A percentile compares a stretch with the other conserved stretches of the same genome.
Conservation (phyloP, 30 jellyfish, hydroid and myxozoan species). For the Pseudorhiza aurosa region DNA sequence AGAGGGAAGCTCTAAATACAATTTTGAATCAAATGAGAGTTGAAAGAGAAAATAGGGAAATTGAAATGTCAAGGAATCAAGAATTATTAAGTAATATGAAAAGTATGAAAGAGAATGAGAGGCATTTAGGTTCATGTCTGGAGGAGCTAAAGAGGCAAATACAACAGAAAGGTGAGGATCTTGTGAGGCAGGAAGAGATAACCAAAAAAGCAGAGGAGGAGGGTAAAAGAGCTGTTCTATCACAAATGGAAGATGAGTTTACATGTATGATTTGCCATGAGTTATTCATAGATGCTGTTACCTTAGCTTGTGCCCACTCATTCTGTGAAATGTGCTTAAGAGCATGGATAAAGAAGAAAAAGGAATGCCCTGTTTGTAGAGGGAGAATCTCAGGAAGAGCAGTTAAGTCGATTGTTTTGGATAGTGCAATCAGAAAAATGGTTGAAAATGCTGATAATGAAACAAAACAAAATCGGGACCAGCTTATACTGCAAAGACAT, state of each 20-base stretch:
- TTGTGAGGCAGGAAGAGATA: constrained; percentile 74
- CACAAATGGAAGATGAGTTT: constrained; percentile 95
- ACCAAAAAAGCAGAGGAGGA: constrained; percentile 75
- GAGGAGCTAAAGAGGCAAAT: constrained; percentile 82
- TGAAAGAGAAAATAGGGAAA: constrained; percentile 62
- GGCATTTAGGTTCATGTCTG: constrained; percentile 74
- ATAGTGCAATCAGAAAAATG: constrained; percentile 88
- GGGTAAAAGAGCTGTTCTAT: constrained; percentile 83
- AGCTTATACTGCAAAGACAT: constrained; percentile 51
- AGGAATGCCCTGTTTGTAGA: constrained; percentile 96
- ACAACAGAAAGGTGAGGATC: constrained; percentile 71
- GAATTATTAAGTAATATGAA: constrained; percentile 68
- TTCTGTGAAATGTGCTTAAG: constrained; percentile 87
- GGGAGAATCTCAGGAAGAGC: constrained; percentile 70
- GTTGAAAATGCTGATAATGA: constrained; percentile 80
- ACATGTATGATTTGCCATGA: constrained; percentile 96
- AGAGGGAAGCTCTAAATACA: constrained; percentile 51
- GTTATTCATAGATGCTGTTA: constrained; percentile 83
- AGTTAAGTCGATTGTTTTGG: constrained; percentile 88
- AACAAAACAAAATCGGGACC: constrained; percentile 57
- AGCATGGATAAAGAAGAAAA: constrained; percentile 82
- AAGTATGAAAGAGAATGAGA: constrained; percentile 88
- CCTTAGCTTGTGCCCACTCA: constrained; percentile 97
- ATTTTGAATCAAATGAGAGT: constrained; percentile 63
- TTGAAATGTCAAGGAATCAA: constrained; percentile 66